Percentiles rank a stretch among this genome's conserved stretches.
Conservation (phyloP, 2,113 vertebrate genomes). For the Chloropsis cyanopogon region DNA sequence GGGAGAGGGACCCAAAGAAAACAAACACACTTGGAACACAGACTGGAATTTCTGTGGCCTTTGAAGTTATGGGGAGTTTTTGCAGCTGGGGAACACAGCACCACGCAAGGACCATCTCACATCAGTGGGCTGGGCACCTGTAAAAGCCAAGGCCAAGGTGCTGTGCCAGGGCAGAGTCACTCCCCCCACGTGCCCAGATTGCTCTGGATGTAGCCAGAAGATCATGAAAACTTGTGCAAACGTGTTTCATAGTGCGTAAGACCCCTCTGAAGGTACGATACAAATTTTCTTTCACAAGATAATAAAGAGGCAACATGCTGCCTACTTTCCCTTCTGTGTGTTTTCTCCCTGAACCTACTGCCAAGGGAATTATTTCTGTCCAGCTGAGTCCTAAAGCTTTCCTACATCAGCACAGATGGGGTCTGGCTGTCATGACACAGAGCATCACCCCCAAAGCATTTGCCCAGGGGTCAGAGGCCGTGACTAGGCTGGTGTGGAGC, state of each 20-base stretch:
- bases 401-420: background rate
- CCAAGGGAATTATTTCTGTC: background rate
- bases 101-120: background rate
- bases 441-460: background rate
- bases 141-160: background rate
- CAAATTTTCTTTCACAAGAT: background rate
- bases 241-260: background rate
- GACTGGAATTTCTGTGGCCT: background rate
- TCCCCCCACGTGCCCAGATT: background rate
- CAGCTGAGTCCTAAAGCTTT: background rate
- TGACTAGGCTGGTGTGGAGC: background rate
- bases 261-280: background rate
- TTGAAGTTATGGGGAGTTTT: background rate
- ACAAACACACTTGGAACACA: background rate
- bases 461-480: background rate
- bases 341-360: background rate
- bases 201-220: background rate
- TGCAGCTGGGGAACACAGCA: background rate
- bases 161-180: background rate
- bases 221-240: background rate
- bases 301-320: background rate
- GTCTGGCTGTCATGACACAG: background rate
- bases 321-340: background rate
- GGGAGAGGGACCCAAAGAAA: conserved; percentile 25
- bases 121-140: fast-evolving